These are phyloP conservation scores for Pelochelys cantorii DNA, from an alignment of 2,797 vertebrate genomes.

Conservation along the genomic window DNA sequence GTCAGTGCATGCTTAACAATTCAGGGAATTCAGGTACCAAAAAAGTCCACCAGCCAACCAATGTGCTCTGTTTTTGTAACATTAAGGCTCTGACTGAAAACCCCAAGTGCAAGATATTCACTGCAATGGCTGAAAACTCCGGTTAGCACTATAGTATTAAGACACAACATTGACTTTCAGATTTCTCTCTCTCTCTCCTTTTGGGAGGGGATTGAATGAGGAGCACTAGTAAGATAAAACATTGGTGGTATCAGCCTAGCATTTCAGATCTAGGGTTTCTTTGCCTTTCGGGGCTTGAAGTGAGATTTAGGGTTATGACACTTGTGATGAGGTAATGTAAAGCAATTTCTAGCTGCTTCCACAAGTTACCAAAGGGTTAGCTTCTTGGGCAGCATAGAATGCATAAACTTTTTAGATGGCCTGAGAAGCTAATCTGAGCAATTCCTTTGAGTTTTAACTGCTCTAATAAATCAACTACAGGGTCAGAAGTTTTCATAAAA, in stretches of 20 bases:
- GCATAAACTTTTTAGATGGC: background rate
- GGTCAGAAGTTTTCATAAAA: constrained; percentile 7
- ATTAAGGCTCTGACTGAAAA: background rate
- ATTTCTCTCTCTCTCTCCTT: background rate
- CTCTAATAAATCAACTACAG: background rate
- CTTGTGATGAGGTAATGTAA: background rate
- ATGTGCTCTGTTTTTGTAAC: background rate
- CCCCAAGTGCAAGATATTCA: background rate
- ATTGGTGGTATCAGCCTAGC: accelerated
- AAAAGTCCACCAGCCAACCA: background rate
- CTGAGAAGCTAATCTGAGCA: background rate
- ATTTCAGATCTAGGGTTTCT: background rate
- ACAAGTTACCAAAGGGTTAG: background rate
- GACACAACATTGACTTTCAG: background rate
- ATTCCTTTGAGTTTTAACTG: background rate
- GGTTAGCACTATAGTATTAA: background rate
- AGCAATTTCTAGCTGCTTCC: background rate
- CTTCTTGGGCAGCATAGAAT: background rate
- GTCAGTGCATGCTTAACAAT: accelerated
- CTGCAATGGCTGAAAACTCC: background rate
- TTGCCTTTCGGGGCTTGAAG: background rate
- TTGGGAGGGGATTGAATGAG: background rate
- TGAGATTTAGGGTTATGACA: background rate
- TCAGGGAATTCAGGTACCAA: background rate
- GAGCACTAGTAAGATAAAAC: background rate